Evolutionary conservation across 2,797 vertebrate genomes (phyloP).

Genomic region (Rhynchotus rufescens): DNA sequence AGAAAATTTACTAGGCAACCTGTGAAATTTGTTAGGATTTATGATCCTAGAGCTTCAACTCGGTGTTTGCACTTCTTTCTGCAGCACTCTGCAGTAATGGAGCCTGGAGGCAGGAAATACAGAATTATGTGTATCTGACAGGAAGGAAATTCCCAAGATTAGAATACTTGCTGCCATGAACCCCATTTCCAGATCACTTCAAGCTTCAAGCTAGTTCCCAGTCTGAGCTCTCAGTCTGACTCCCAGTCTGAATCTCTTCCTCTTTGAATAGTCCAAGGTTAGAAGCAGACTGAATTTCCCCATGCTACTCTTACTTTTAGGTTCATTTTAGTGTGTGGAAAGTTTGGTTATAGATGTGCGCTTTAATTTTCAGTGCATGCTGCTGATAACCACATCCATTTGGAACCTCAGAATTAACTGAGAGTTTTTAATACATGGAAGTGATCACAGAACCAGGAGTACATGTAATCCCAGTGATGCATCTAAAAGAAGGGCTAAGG

Average conservation of each 20-base stretch:
- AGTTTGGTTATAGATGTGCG: neutral
- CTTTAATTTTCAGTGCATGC: neutral
- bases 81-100: neutral
- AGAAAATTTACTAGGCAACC: constrained; percentile 42
- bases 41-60: neutral
- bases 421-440: neutral
- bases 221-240: neutral
- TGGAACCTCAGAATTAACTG: neutral
- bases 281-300: constrained; percentile 7
- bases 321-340: neutral
- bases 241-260: neutral
- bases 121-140: neutral
- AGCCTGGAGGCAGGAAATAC: neutral
- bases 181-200: neutral
- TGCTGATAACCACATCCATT: neutral
- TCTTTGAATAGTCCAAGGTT: neutral
- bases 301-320: neutral
- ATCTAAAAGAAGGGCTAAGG: neutral
- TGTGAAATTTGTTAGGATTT: constrained; percentile 30
- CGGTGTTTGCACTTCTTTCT: neutral
- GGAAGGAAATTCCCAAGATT: neutral
- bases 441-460: neutral
- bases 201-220: neutral
- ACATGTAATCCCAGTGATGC: neutral
- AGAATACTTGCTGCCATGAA: neutral